Percentiles rank a stretch among this genome's conserved stretches.
These are phyloP conservation scores for Tetramorium bicarinatum DNA, from an alignment of 2,888 invertebrate species.

Conservation along the genomic window DNA sequence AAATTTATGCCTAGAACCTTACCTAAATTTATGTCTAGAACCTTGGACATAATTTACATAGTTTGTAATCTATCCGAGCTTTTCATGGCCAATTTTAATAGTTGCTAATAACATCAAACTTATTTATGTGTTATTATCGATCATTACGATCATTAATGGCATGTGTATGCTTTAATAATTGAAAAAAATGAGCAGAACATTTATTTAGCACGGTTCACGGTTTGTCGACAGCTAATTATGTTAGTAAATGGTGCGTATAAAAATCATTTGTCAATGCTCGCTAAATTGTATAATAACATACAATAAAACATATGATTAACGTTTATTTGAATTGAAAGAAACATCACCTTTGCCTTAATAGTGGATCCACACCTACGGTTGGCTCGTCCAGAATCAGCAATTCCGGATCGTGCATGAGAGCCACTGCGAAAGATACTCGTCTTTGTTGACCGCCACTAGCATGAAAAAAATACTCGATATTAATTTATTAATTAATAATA, in stretches of 20 bases:
- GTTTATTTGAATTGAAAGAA: not conserved
- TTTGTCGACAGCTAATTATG: not conserved
- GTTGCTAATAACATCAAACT: not conserved
- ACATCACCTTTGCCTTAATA: slow-evolving; percentile 91
- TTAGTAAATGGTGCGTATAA: not conserved
- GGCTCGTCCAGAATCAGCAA: slow-evolving; percentile 97
- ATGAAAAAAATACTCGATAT: slow-evolving; percentile 50
- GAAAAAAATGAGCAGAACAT: not conserved
- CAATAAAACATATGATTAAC: not conserved
- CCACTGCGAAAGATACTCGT: slow-evolving; percentile 96
- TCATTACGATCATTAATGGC: not conserved
- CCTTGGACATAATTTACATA: not conserved
- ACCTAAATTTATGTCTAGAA: not conserved
- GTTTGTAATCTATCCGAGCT: not conserved
- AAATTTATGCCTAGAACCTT: not conserved
- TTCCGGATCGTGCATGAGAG: slow-evolving; percentile 97
- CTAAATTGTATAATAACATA: not conserved
- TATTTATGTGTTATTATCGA: not conserved
- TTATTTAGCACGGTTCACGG: not conserved
- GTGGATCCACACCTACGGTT: slow-evolving; percentile 96
- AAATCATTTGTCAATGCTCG: not conserved
- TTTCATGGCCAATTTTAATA: not conserved
- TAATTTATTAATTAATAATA: not conserved
- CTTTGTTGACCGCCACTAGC: slow-evolving; percentile 96
- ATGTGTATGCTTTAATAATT: not conserved